A percentile compares a stretch with the other conserved stretches of the same genome.
Evolutionary conservation across 1,140 invertebrate genomes (phyloP).

Genomic region (Venustaconcha ellipsiformis): DNA sequence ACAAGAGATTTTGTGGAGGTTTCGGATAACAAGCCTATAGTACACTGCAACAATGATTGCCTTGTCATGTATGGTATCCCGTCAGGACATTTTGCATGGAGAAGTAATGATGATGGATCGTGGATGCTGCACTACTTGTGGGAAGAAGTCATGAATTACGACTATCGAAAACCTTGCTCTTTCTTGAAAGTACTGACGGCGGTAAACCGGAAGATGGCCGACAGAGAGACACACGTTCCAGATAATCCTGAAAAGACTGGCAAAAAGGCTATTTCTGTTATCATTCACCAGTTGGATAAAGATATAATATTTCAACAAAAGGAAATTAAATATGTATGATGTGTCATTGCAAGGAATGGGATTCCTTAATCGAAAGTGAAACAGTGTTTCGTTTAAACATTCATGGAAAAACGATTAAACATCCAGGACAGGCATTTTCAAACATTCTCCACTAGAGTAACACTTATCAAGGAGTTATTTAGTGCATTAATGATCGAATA

Average conservation of each 20-base stretch:
- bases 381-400: too few species aligned
- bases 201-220: slow-evolving; percentile 8
- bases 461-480: too few species aligned
- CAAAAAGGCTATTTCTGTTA: slow-evolving; percentile 18
- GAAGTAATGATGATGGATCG: slow-evolving; percentile 15
- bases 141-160: slow-evolving; percentile 7
- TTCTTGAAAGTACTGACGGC: slow-evolving; percentile 17
- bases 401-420: too few species aligned
- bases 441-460: too few species aligned
- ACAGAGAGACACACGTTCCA: slow-evolving; percentile 13
- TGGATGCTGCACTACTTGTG: slow-evolving; percentile 26
- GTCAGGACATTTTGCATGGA: slow-evolving; percentile 25
- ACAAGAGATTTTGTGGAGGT: too few species aligned
- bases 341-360: too few species aligned
- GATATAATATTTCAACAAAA: slow-evolving; percentile 18
- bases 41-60: slow-evolving; percentile 24
- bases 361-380: too few species aligned
- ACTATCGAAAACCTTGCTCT: slow-evolving; percentile 9
- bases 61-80: slow-evolving; percentile 25
- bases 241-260: background rate
- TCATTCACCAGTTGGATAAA: slow-evolving; percentile 15
- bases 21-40: slow-evolving; percentile 4
- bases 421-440: too few species aligned
- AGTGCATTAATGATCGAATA: too few species aligned
- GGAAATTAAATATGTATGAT: too few species aligned